These are phyloP conservation scores for Lasaia peninsularis DNA, from an alignment of 1,140 invertebrate genomes.

Conservation along the genomic window DNA sequence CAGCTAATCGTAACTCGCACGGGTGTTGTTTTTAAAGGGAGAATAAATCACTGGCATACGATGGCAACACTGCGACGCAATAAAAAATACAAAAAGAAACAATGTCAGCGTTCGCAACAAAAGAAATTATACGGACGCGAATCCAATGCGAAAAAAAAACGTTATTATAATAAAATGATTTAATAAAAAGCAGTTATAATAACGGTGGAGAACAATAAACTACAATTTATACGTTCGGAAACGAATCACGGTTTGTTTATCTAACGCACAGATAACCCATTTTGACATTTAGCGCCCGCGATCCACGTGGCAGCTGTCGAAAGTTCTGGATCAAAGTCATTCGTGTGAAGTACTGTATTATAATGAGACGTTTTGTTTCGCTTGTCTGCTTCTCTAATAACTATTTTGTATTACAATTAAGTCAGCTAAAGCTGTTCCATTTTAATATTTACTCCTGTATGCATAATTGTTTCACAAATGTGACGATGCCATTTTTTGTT, in stretches of 20 bases:
- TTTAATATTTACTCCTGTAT: conserved; percentile 7
- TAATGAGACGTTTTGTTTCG: conserved; percentile 64
- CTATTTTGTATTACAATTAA: conserved; percentile 20
- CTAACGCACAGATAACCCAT: conserved; percentile 58
- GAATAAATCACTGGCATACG: conserved; percentile 67
- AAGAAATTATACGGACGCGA: conserved; percentile 68
- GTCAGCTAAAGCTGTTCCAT: conserved; percentile 1
- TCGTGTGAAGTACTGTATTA: conserved; percentile 63
- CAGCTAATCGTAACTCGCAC: conserved; percentile 70
- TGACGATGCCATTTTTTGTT: background rate
- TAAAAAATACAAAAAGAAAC: conserved; percentile 68
- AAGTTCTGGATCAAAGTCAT: conserved; percentile 60
- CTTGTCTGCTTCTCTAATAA: conserved; percentile 46
- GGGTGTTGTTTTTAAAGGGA: conserved; percentile 74
- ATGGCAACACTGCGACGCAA: conserved; percentile 54
- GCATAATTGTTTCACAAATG: background rate
- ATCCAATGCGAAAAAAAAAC: conserved; percentile 67
- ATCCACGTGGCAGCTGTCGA: conserved; percentile 54
- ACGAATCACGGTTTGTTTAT: conserved; percentile 68
- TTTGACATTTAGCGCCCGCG: conserved; percentile 49
- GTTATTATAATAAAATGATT: conserved; percentile 73
- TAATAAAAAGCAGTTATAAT: conserved; percentile 70
- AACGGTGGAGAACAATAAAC: conserved; percentile 63
- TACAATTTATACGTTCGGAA: conserved; percentile 52
- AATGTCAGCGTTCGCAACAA: conserved; percentile 68